Percentiles rank a stretch among this genome's conserved stretches.
These are phyloP conservation scores for Hafferia zeledoni DNA, from an alignment of 2,797 vertebrate genomes.

Conservation along the genomic window DNA sequence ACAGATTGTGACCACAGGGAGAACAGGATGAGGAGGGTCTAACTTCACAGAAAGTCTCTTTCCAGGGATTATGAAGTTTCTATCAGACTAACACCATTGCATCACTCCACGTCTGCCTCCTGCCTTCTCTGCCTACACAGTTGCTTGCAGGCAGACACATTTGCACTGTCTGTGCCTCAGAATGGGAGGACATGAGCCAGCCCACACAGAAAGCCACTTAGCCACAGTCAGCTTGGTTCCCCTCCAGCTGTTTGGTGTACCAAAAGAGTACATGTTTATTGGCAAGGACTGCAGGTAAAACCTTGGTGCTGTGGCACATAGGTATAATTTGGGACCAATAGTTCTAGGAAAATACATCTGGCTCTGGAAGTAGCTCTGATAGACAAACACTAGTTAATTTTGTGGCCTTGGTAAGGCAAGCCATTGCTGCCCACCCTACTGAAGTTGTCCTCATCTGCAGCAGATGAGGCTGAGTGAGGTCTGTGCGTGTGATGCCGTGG, in stretches of 20 bases:
- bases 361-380: not conserved
- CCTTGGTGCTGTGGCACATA: not conserved
- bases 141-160: not conserved
- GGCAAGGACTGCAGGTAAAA: not conserved
- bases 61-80: not conserved
- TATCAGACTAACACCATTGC: not conserved
- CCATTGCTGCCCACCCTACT: not conserved
- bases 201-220: not conserved
- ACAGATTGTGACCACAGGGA: not conserved
- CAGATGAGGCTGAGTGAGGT: not conserved
- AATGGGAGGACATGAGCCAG: not conserved
- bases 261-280: rapidly evolving
- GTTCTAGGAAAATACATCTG: not conserved
- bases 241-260: not conserved
- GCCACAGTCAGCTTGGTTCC: not conserved
- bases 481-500: rapidly evolving
- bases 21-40: not conserved
- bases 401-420: not conserved
- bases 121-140: not conserved
- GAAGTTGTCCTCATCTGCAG: not conserved
- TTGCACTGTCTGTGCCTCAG: not conserved
- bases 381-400: not conserved
- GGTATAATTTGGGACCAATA: not conserved
- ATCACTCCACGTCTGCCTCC: not conserved
- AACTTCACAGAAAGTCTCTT: not conserved